Percentiles rank a stretch among this genome's conserved stretches.
phyloP scores from a whole-genome alignment of 92 coral and sea anemone genomes.

The Porites evermanni region DNA sequence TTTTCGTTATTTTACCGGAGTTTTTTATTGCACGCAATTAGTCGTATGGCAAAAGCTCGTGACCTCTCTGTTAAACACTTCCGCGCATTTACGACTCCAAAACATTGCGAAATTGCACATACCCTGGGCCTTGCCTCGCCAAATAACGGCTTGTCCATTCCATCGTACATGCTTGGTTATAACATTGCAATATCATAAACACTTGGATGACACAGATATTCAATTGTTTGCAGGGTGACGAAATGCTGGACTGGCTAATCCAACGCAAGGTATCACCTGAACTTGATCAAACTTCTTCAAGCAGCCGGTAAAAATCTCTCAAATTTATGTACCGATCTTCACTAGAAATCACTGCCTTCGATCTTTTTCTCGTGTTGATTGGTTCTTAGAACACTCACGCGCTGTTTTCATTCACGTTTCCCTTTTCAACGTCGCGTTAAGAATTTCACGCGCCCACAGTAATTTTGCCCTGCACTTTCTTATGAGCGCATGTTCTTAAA shows the following conservation, averaged over 20 bases:
- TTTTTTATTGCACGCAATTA: too few species aligned
- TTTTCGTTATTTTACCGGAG: too few species aligned
- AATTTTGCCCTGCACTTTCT: background rate
- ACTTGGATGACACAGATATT: background rate
- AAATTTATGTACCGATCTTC: background rate
- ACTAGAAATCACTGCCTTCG: background rate
- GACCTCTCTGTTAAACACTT: background rate
- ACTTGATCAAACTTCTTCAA: background rate
- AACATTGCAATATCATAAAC: background rate
- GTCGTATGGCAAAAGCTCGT: background rate
- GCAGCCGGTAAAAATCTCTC: background rate
- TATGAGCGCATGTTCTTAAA: slow-evolving; percentile 45
- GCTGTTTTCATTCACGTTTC: background rate
- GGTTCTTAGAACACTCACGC: background rate
- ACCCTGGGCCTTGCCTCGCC: slow-evolving; percentile 95
- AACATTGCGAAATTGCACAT: slow-evolving; percentile 9
- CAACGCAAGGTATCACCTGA: too few species aligned
- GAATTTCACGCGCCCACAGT: slow-evolving; percentile 34
- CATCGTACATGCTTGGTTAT: slow-evolving; percentile 72
- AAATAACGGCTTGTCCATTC: slow-evolving; percentile 89
- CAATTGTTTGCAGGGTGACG: background rate
- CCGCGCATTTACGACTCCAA: background rate
- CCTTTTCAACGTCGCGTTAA: background rate
- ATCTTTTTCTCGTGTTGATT: background rate
- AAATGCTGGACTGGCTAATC: background rate